phyloP scores from a whole-genome alignment of 2,797 vertebrate genomes.

The Monodelphis domestica region DNA sequence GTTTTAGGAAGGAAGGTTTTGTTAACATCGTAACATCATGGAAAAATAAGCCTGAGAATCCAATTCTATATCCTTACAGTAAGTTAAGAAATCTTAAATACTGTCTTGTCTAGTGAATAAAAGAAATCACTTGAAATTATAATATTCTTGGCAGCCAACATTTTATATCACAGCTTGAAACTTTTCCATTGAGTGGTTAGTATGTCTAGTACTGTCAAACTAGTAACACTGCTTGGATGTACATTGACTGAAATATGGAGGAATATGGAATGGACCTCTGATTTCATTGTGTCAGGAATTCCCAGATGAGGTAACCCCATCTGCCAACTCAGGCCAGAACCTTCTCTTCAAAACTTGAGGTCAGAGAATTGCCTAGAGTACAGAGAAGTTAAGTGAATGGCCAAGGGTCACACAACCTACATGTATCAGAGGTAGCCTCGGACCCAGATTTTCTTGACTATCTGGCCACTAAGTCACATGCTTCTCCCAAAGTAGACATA shows the following conservation, averaged over 20 bases:
- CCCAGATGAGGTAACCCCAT: not conserved
- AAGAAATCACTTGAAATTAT: not conserved
- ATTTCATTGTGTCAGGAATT: not conserved
- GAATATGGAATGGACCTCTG: not conserved
- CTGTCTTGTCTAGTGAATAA: rapidly evolving
- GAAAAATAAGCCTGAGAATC: not conserved
- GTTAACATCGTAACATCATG: not conserved
- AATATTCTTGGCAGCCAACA: not conserved
- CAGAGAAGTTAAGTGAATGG: not conserved
- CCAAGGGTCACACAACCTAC: not conserved
- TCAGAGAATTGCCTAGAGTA: not conserved
- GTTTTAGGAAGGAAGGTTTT: not conserved
- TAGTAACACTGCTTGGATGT: not conserved
- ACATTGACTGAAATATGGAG: not conserved
- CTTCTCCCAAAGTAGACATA: too few relatives aligned
- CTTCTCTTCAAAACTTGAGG: not conserved
- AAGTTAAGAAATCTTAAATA: constrained; percentile 20
- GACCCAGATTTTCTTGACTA: not conserved
- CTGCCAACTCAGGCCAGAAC: not conserved
- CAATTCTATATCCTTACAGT: not conserved
- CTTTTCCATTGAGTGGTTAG: not conserved
- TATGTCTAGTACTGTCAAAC: not conserved
- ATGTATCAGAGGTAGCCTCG: not conserved
- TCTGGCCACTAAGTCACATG: too few relatives aligned
- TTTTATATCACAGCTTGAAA: constrained; percentile 28